phyloP scores from a whole-genome alignment of 2,797 vertebrate genomes.

The Parauchenoglanis ngamensis region DNA sequence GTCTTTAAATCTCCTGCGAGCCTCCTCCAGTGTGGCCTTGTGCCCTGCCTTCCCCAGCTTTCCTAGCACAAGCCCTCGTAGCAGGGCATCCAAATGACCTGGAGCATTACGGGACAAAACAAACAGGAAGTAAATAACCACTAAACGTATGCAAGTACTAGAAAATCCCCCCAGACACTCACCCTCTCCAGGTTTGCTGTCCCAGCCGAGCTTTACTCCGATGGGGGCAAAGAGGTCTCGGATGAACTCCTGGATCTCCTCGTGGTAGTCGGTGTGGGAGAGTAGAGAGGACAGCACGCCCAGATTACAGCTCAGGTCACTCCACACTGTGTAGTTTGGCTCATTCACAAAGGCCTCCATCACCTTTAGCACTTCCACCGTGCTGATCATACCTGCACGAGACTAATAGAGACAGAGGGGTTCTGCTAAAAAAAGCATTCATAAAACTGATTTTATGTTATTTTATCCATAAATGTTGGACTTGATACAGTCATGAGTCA shows the following conservation, averaged over 20 bases:
- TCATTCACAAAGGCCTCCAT: conserved; percentile 99
- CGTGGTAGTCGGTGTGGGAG: conserved; percentile 95
- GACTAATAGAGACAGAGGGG: conserved; percentile 74
- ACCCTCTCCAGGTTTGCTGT: conserved; percentile 94
- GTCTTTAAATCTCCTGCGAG: conserved; percentile 91
- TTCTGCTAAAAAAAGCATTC: not conserved
- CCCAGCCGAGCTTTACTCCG: conserved; percentile 93
- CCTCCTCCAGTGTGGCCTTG: conserved; percentile 93
- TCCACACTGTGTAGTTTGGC: conserved; percentile 99
- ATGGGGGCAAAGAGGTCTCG: conserved; percentile 93
- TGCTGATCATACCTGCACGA: conserved; percentile 96
- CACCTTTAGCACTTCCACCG: conserved; percentile 94
- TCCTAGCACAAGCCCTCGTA: conserved; percentile 90
- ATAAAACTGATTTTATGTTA: not conserved
- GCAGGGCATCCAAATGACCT: conserved; percentile 93
- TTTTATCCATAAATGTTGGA: not conserved
- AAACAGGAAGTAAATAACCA: not conserved
- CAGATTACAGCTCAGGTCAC: conserved; percentile 98
- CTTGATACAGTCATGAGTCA: not conserved
- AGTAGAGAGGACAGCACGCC: conserved; percentile 92
- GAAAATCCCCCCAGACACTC: conserved; percentile 42
- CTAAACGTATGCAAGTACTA: not conserved
- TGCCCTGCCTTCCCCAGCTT: conserved; percentile 96
- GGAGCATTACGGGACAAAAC: not conserved
- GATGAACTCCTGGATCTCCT: conserved; percentile 95